Conservation (phyloP, 30 jellyfish, hydroid and myxozoan genomes). For the Hydractinia echinata region DNA sequence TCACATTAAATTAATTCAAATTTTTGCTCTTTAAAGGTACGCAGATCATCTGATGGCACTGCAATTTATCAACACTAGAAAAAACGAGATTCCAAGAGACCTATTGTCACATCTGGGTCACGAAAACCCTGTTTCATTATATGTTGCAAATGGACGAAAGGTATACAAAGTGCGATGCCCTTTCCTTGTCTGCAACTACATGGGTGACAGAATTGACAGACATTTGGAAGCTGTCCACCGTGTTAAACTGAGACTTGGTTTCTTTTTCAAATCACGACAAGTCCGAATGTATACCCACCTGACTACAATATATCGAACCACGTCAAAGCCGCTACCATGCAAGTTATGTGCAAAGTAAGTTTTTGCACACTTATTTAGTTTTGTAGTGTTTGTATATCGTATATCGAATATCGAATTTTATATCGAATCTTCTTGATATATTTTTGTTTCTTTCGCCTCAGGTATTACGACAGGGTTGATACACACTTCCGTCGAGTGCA, state of each 20-base stretch:
- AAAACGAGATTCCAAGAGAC: neutral
- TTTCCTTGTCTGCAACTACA: neutral
- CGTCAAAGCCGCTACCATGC: slow-evolving; percentile 4
- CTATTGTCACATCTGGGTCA: neutral
- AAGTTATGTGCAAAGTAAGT: slow-evolving; percentile 9
- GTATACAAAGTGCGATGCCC: slow-evolving; percentile 11
- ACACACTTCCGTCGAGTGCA: neutral
- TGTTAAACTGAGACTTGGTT: neutral
- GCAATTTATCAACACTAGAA: neutral
- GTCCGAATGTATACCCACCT: slow-evolving; percentile 3
- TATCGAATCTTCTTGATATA: neutral
- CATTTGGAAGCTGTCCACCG: neutral
- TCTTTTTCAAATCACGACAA: neutral
- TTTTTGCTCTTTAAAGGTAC: neutral
- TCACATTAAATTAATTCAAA: neutral
- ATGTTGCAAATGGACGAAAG: slow-evolving; percentile 2
- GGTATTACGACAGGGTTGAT: neutral
- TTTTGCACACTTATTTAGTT: neutral
- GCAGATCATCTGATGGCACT: neutral
- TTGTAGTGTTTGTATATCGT: too few relatives aligned
- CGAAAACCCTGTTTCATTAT: neutral
- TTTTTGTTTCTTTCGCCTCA: neutral
- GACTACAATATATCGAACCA: neutral
- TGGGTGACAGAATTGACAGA: slow-evolving; percentile 10
- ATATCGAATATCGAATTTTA: too few relatives aligned